Percentiles rank a stretch among this genome's conserved stretches.
These are phyloP conservation scores for Bhutanitis thaidina DNA, from an alignment of 2,888 invertebrate species.

Conservation along the genomic window DNA sequence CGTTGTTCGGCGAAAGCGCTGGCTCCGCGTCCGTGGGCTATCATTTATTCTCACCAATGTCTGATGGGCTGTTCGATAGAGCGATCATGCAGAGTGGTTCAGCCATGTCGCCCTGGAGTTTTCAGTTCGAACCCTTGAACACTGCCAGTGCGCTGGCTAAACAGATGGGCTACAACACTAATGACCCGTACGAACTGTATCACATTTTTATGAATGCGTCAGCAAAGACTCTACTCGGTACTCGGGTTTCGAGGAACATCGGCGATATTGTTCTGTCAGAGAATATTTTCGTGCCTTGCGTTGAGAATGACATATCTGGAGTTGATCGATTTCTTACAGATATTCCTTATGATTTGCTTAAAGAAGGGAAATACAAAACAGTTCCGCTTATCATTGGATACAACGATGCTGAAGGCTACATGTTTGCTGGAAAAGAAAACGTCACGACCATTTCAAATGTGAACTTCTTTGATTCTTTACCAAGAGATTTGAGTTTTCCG, in stretches of 20 bases:
- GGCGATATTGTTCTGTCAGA: constrained; percentile 62
- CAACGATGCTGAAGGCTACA: constrained; percentile 61
- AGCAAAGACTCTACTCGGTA: constrained; percentile 40
- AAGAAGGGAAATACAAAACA: constrained; percentile 44
- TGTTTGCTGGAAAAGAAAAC: constrained; percentile 67
- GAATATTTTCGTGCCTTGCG: constrained; percentile 65
- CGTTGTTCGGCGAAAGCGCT: constrained; percentile 70
- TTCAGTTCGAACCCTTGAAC: constrained; percentile 58
- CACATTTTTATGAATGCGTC: constrained; percentile 43
- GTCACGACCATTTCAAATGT: constrained; percentile 50
- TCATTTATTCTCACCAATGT: constrained; percentile 61
- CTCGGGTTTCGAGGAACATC: constrained; percentile 52
- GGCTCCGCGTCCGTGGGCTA: constrained; percentile 61
- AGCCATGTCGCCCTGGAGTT: constrained; percentile 59
- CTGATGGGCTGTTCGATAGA: constrained; percentile 58
- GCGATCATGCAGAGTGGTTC: constrained; percentile 69
- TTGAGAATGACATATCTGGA: constrained; percentile 44
- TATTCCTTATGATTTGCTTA: constrained; percentile 52
- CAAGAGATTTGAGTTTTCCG: constrained; percentile 53
- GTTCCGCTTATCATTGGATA: constrained; percentile 62
- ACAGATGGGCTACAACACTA: constrained; percentile 44
- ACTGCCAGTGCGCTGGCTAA: constrained; percentile 49
- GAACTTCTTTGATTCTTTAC: constrained; percentile 48
- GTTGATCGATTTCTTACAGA: constrained; percentile 49
- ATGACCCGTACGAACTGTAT: constrained; percentile 49